These are phyloP conservation scores for Trinectes maculatus DNA, from an alignment of 2,113 vertebrate species.

Conservation along the genomic window DNA sequence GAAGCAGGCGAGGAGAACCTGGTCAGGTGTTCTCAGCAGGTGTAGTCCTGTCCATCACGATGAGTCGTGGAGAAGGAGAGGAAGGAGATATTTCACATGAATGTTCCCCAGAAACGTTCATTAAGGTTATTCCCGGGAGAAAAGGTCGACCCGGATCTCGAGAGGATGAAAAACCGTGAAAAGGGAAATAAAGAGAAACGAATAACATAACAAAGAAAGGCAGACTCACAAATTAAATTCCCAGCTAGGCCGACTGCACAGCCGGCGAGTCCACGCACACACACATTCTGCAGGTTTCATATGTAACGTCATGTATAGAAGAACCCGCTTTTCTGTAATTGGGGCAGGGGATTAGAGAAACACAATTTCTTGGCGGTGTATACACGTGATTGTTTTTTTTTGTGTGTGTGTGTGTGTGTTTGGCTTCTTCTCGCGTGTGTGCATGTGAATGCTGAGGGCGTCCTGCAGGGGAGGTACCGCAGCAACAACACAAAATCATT, in stretches of 20 bases:
- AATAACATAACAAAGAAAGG: background rate
- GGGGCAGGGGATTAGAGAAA: background rate
- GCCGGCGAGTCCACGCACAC: background rate
- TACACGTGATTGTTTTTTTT: background rate
- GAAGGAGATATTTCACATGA: too few relatives aligned
- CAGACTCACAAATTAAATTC: constrained; percentile 1
- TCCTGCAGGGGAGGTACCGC: background rate
- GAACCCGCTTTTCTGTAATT: background rate
- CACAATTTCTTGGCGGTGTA: background rate
- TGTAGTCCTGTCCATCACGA: constrained; percentile 14
- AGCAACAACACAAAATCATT: background rate
- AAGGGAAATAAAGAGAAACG: background rate
- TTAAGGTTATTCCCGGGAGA: background rate
- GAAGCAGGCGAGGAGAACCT: constrained; percentile 2
- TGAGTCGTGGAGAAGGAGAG: too few relatives aligned
- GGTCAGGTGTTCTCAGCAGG: constrained; percentile 10
- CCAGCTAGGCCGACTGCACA: background rate
- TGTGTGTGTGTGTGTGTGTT: too few relatives aligned
- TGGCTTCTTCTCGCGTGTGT: background rate
- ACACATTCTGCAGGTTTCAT: background rate
- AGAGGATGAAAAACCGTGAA: background rate
- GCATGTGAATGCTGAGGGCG: background rate
- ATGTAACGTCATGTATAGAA: too few relatives aligned
- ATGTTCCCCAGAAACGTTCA: background rate
- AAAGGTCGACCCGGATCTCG: background rate